Evolutionary conservation across 1,140 invertebrate genomes (phyloP).

Genomic region (Ridgeia piscesae): DNA sequence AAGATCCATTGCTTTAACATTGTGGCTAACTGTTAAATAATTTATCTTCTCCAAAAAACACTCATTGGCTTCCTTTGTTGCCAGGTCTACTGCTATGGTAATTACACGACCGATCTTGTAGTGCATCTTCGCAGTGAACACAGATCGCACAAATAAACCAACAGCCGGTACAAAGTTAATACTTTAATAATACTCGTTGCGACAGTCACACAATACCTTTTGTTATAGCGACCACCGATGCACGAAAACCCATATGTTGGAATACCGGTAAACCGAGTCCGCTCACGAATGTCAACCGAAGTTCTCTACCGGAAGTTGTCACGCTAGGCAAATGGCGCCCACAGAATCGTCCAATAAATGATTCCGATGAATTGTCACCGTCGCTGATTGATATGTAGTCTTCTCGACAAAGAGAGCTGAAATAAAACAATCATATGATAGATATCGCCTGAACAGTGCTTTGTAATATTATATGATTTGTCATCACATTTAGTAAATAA

Average conservation of each 20-base stretch:
- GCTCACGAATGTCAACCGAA: slow-evolving; percentile 15
- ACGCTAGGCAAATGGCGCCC: background rate
- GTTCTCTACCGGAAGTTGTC: slow-evolving; percentile 13
- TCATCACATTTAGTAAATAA: background rate
- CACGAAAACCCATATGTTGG: background rate
- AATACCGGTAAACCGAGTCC: background rate
- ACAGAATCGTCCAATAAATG: slow-evolving; percentile 16
- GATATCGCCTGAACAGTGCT: background rate
- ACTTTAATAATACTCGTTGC: too few relatives aligned
- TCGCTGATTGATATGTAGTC: slow-evolving; percentile 21
- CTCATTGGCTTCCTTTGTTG: too few relatives aligned
- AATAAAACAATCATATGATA: background rate
- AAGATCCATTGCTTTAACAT: too few relatives aligned
- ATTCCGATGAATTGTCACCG: slow-evolving; percentile 10
- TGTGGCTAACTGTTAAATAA: too few relatives aligned
- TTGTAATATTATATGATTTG: background rate
- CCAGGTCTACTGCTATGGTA: too few relatives aligned
- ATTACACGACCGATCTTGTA: too few relatives aligned
- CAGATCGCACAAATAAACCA: too few relatives aligned
- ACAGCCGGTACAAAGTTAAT: too few relatives aligned
- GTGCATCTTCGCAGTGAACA: too few relatives aligned
- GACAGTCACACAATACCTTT: background rate
- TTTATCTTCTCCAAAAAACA: too few relatives aligned
- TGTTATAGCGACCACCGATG: background rate
- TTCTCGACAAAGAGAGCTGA: slow-evolving; percentile 9